phyloP scores from a whole-genome alignment of 2,797 vertebrate species.

The Sandelia bainsii region DNA sequence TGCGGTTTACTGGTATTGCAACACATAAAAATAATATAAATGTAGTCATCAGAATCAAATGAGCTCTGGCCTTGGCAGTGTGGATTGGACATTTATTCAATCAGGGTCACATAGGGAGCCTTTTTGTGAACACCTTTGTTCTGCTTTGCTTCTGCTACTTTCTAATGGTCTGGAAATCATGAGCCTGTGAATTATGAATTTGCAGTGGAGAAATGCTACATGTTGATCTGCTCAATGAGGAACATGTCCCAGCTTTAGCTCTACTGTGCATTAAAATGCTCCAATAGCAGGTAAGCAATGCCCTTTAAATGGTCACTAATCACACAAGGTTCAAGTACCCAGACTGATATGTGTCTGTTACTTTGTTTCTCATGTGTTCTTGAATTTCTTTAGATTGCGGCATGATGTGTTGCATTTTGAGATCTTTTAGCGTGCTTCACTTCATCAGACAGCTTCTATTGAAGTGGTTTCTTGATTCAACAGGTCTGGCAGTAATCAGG shows the following conservation, averaged over 20 bases:
- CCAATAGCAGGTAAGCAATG: not conserved
- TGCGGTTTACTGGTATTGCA: not conserved
- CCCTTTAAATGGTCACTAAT: not conserved
- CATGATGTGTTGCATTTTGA: too few relatives aligned
- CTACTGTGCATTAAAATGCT: not conserved
- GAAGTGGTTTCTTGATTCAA: too few relatives aligned
- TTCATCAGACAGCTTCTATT: too few relatives aligned
- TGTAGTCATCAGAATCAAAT: not conserved
- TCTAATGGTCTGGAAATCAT: constrained; percentile 12
- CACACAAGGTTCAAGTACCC: not conserved
- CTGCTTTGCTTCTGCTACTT: constrained; percentile 1
- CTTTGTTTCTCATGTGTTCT: too few relatives aligned
- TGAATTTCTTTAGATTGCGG: too few relatives aligned
- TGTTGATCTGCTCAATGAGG: constrained; percentile 26
- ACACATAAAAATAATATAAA: constrained; percentile 10
- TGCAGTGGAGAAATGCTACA: constrained; percentile 7
- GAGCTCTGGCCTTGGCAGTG: not conserved
- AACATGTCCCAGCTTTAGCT: constrained; percentile 11
- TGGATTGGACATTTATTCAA: constrained; percentile 5
- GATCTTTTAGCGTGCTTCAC: too few relatives aligned
- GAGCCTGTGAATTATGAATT: constrained; percentile 1
- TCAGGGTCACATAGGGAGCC: not conserved
- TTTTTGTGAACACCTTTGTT: not conserved
- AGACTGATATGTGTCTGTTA: not conserved
- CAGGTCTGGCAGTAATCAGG: too few relatives aligned